phyloP scores from a whole-genome alignment of 2,888 invertebrate genomes.

The Acronicta psi region DNA sequence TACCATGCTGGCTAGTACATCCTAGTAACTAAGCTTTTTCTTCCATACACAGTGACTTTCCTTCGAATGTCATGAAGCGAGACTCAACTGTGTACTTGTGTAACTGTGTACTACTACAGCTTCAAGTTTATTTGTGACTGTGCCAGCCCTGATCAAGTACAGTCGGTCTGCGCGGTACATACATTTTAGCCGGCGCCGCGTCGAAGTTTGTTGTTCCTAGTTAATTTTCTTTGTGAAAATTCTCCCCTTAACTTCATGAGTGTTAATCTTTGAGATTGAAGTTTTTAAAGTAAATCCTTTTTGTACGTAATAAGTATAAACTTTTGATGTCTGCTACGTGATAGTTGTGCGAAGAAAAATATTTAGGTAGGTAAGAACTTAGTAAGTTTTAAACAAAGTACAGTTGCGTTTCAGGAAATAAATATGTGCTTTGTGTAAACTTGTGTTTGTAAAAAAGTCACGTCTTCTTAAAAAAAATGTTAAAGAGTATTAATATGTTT shows the following conservation, averaged over 20 bases:
- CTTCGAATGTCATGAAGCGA: no score
- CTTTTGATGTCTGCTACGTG: slow-evolving; percentile 46
- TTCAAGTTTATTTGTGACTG: background rate
- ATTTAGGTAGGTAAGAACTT: slow-evolving; percentile 18
- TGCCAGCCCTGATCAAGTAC: slow-evolving; percentile 33
- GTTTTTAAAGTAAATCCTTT: slow-evolving; percentile 58
- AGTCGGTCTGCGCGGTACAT: slow-evolving; percentile 42
- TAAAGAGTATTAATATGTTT: slow-evolving; percentile 30
- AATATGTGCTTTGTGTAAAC: slow-evolving; percentile 38
- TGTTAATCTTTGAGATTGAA: slow-evolving; percentile 65
- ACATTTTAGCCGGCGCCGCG: slow-evolving; percentile 45
- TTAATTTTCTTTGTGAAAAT: slow-evolving; percentile 68
- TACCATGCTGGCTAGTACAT: no score
- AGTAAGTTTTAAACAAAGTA: slow-evolving; percentile 43
- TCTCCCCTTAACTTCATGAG: slow-evolving; percentile 60
- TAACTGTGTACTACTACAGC: no score
- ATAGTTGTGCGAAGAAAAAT: slow-evolving; percentile 50
- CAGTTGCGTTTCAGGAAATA: slow-evolving; percentile 30
- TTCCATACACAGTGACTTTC: no score
- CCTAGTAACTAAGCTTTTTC: no score
- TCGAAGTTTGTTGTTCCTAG: slow-evolving; percentile 58
- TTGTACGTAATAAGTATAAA: slow-evolving; percentile 39
- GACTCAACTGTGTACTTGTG: no score
- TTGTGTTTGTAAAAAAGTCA: slow-evolving; percentile 35
- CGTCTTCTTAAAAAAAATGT: slow-evolving; percentile 29